A percentile compares a stretch with the other conserved stretches of the same genome.
Evolutionary conservation across 2,797 vertebrate species (phyloP).

Genomic region (Myripristis jacobus): DNA sequence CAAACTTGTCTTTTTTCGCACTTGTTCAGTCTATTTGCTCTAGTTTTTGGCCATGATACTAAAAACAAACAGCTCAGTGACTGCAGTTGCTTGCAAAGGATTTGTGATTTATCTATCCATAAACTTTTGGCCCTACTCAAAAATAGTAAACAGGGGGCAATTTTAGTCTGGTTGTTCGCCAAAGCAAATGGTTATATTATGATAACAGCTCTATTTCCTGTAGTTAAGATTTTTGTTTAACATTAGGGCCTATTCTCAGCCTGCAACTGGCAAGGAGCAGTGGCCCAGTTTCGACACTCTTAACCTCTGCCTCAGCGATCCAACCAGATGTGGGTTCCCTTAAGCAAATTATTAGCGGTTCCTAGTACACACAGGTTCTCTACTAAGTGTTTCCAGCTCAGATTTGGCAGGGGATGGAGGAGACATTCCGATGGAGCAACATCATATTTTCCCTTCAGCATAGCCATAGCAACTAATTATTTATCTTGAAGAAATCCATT

Average conservation of each 20-base stretch:
- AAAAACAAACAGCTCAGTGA: constrained; percentile 77
- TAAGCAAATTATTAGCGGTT: constrained; percentile 95
- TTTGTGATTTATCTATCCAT: constrained; percentile 76
- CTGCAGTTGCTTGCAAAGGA: constrained; percentile 61
- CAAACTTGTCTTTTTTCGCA: constrained; percentile 75
- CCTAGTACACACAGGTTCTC: constrained; percentile 89
- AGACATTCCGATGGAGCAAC: constrained; percentile 90
- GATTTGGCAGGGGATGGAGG: constrained; percentile 80
- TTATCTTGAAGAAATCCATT: constrained; percentile 78
- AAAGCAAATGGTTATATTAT: constrained; percentile 91
- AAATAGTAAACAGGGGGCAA: constrained; percentile 86
- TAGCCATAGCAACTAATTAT: constrained; percentile 89
- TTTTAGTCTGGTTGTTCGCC: constrained; percentile 88
- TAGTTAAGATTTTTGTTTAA: constrained; percentile 93
- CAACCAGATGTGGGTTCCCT: constrained; percentile 94
- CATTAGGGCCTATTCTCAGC: constrained; percentile 86
- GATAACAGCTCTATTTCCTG: constrained; percentile 95
- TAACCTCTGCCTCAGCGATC: constrained; percentile 90
- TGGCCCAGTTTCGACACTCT: constrained; percentile 84
- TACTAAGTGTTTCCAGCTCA: constrained; percentile 95
- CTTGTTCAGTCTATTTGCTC: constrained; percentile 74
- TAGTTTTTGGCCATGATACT: constrained; percentile 73
- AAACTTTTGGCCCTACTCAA: constrained; percentile 78
- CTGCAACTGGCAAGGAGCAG: constrained; percentile 82
- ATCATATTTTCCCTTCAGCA: constrained; percentile 90